Evolutionary conservation across 2,113 vertebrate species (phyloP).

Genomic region (Neogobius melanostomus): DNA sequence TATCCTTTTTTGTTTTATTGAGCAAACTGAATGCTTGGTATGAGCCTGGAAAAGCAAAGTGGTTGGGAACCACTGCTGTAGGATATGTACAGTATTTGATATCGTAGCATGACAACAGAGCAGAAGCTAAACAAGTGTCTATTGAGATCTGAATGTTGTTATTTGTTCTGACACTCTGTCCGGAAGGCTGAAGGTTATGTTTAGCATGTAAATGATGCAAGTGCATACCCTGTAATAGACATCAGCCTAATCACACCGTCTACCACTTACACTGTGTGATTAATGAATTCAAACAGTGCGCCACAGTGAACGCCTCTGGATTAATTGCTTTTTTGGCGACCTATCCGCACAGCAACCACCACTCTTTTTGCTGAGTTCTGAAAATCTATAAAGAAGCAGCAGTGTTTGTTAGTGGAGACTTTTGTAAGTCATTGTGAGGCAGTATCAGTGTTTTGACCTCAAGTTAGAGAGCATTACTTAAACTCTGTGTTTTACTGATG

Average conservation of each 20-base stretch:
- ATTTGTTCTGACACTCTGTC: too few relatives aligned
- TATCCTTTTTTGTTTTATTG: slow-evolving; percentile 4
- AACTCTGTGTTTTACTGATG: slow-evolving; percentile 12
- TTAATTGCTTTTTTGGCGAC: slow-evolving; percentile 36
- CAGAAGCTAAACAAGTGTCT: too few relatives aligned
- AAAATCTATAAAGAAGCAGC: neutral
- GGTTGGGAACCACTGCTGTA: too few relatives aligned
- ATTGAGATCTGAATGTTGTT: too few relatives aligned
- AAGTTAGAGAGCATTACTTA: slow-evolving; percentile 12
- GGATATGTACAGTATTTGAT: too few relatives aligned
- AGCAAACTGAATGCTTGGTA: neutral
- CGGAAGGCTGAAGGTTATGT: too few relatives aligned
- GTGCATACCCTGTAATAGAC: too few relatives aligned
- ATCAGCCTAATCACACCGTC: slow-evolving; percentile 10
- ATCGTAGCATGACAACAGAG: too few relatives aligned
- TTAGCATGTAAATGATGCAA: too few relatives aligned
- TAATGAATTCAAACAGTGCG: slow-evolving; percentile 38
- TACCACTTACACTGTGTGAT: slow-evolving; percentile 38
- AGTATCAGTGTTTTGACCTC: slow-evolving; percentile 27
- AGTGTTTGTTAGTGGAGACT: neutral
- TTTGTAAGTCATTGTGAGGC: slow-evolving; percentile 17
- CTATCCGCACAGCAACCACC: slow-evolving; percentile 10
- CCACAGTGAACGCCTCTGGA: slow-evolving; percentile 30
- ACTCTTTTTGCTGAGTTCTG: slow-evolving; percentile 11
- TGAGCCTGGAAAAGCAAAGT: too few relatives aligned